Conservation (phyloP, 2,888 invertebrate species). For the Leuctra nigra region DNA sequence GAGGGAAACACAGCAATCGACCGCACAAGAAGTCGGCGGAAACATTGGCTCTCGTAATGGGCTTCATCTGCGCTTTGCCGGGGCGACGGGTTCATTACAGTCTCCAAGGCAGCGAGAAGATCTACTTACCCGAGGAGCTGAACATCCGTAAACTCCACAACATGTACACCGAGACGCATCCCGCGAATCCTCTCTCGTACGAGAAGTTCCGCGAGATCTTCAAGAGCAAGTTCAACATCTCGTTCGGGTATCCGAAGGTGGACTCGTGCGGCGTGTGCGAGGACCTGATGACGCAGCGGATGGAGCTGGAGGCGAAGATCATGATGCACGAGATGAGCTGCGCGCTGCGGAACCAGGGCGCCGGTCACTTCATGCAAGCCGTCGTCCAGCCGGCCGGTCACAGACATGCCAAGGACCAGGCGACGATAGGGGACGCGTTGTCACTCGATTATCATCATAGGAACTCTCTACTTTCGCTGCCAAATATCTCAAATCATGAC, state of each 20-base stretch:
- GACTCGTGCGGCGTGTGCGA: no score
- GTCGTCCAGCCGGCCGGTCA: no score
- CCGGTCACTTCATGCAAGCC: no score
- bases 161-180: not conserved
- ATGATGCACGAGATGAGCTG: no score
- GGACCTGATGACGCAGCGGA: no score
- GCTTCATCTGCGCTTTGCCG: not conserved
- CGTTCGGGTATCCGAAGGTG: not conserved
- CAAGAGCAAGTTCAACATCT: not conserved
- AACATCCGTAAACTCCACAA: not conserved
- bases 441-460: no score
- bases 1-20: not conserved
- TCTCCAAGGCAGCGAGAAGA: not conserved
- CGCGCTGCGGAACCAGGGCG: no score
- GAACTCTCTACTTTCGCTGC: no score
- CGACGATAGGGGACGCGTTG: no score
- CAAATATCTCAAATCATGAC: no score
- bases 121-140: conserved; percentile 1
- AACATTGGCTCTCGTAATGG: not conserved
- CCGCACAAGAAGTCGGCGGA: not conserved
- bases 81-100: not conserved
- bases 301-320: no score
- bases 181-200: not conserved
- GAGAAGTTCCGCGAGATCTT: not conserved
- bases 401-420: no score